Conservation (phyloP, 64 coral and sea anemone genomes). For the Acropora tenuis region DNA sequence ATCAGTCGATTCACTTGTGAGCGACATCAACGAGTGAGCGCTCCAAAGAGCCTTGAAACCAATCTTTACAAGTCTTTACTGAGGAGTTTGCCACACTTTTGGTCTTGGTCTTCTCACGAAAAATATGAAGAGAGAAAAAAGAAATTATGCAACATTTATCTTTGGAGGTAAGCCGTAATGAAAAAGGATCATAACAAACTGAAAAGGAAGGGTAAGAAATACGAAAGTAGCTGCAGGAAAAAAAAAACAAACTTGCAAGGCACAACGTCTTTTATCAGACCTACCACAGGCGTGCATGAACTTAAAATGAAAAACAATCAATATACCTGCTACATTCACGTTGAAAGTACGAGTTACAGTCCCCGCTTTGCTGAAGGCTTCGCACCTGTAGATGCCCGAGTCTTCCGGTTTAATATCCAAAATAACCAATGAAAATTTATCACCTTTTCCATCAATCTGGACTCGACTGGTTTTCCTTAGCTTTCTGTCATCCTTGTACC, state of each 20-base stretch:
- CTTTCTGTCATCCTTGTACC: constrained; percentile 76
- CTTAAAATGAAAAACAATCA: not conserved
- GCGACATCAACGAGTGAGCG: no score
- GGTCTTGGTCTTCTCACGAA: no score
- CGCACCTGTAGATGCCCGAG: constrained; percentile 73
- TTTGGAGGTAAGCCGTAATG: not conserved
- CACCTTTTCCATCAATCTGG: constrained; percentile 49
- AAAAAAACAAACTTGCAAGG: no score
- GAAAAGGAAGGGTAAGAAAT: not conserved
- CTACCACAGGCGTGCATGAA: not conserved
- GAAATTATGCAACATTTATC: not conserved
- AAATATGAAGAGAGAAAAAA: not conserved
- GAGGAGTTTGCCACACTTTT: no score
- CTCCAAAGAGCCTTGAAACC: no score
- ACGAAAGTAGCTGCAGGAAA: no score
- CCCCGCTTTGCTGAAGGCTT: constrained; percentile 64
- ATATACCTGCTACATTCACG: constrained; percentile 58
- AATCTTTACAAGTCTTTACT: no score
- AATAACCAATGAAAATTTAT: constrained; percentile 61
- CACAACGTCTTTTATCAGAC: no score
- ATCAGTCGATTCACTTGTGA: no score
- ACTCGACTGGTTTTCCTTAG: constrained; percentile 62
- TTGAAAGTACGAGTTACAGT: constrained; percentile 63
- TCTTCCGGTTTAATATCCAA: constrained; percentile 50
- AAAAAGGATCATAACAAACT: not conserved